Evolutionary conservation across 1,140 invertebrate species (phyloP).

Genomic region (Aphaenogaster ashmeadi): DNA sequence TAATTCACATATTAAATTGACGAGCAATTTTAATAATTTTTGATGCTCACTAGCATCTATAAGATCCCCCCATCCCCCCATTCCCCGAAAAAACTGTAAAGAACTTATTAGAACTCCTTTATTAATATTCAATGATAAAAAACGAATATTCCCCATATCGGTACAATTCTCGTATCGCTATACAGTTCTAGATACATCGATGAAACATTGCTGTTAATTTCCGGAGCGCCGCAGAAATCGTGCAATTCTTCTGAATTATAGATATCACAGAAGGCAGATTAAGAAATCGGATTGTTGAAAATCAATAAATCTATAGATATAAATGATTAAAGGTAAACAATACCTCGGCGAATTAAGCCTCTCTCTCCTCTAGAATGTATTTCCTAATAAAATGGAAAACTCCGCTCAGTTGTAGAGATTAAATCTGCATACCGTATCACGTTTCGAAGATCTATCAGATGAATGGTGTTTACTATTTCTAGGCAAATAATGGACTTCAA

Average conservation of each 20-base stretch:
- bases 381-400: slow-evolving; percentile 27
- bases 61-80: too few species aligned
- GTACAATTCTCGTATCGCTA: not conserved
- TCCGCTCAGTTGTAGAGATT: not conserved
- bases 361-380: not conserved
- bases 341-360: not conserved
- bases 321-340: slow-evolving; percentile 6
- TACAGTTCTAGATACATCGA: not conserved
- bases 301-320: slow-evolving; percentile 6
- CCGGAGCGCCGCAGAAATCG: not conserved
- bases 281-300: not conserved
- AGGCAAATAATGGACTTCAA: slow-evolving; percentile 14
- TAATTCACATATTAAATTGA: too few species aligned
- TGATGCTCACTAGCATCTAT: too few species aligned
- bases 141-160: not conserved
- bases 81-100: too few species aligned
- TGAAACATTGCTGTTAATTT: slow-evolving; percentile 21
- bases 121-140: not conserved
- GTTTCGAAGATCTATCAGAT: slow-evolving; percentile 20
- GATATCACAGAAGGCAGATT: not conserved
- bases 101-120: too few species aligned
- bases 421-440: not conserved
- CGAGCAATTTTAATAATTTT: too few species aligned
- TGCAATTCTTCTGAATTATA: not conserved
- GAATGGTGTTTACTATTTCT: slow-evolving; percentile 5